Conservation (phyloP, 2,888 invertebrate genomes). For the Synanthedon andrenaeformis region DNA sequence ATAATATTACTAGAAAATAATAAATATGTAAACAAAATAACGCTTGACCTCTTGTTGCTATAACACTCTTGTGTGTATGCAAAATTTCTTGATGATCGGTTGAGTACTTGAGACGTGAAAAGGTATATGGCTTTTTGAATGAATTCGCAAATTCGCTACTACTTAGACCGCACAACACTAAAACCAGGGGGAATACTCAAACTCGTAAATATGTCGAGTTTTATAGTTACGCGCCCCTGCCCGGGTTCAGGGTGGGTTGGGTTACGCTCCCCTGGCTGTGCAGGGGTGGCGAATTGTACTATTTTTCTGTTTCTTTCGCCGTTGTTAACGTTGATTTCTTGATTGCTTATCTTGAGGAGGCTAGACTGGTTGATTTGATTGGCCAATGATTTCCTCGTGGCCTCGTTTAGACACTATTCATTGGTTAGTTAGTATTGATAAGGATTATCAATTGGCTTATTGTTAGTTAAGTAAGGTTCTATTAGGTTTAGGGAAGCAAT, state of each 20-base stretch:
- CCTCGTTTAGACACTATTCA: no score
- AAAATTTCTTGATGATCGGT: no score
- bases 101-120: no score
- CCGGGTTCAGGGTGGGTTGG: conserved; percentile 7
- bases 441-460: no score
- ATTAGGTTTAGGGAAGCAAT: no score
- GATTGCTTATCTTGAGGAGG: conserved; percentile 36
- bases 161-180: conserved; percentile 12
- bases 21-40: no score
- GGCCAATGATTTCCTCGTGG: neutral
- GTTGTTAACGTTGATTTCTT: conserved; percentile 43
- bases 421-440: no score
- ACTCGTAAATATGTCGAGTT: conserved; percentile 64
- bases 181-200: conserved; percentile 32
- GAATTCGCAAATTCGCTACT: neutral
- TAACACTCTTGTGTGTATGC: no score
- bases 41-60: no score
- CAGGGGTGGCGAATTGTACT: conserved; percentile 25
- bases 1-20: no score
- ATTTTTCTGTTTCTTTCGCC: conserved; percentile 21
- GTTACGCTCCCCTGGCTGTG: conserved; percentile 9
- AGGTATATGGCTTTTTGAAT: no score
- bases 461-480: no score
- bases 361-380: neutral
- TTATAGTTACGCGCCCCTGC: conserved; percentile 48